A percentile compares a stretch with the other conserved stretches of the same genome.
These are phyloP conservation scores for Sepioteuthis lessoniana DNA, from an alignment of 2,888 invertebrate species.

Conservation along the genomic window DNA sequence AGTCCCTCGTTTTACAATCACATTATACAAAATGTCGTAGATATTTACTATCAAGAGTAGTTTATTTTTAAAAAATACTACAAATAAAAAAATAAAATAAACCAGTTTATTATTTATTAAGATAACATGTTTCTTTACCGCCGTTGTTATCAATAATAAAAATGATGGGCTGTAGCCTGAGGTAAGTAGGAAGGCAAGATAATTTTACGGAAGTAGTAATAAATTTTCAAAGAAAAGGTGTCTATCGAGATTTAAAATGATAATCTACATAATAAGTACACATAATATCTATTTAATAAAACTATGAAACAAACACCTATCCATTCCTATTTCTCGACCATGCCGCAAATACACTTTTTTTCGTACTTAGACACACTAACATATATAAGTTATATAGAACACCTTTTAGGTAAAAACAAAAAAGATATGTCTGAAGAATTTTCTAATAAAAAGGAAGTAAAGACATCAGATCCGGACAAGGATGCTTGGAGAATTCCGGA, in stretches of 20 bases:
- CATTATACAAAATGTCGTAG: no score
- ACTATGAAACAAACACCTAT: no score
- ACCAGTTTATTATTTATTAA: no score
- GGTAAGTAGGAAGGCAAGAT: not conserved
- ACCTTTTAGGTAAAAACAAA: not conserved
- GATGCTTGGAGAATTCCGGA: not conserved
- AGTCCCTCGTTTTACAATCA: no score
- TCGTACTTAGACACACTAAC: not conserved
- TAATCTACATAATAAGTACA: not conserved
- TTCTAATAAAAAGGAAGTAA: not conserved
- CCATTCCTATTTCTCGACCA: not conserved
- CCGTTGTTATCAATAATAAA: no score
- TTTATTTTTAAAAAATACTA: no score
- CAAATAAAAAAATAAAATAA: no score
- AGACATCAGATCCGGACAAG: not conserved
- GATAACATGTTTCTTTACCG: no score
- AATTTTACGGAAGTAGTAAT: conserved; percentile 33
- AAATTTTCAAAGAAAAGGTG: not conserved
- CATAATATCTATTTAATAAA: no score
- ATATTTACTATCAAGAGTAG: no score
- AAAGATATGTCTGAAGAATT: not conserved
- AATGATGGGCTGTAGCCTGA: no score
- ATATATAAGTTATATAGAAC: no score
- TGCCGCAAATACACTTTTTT: not conserved
- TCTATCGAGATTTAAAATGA: not conserved